Evolutionary conservation across 1,140 invertebrate genomes (phyloP).

Genomic region (Drosophila biarmipes): DNA sequence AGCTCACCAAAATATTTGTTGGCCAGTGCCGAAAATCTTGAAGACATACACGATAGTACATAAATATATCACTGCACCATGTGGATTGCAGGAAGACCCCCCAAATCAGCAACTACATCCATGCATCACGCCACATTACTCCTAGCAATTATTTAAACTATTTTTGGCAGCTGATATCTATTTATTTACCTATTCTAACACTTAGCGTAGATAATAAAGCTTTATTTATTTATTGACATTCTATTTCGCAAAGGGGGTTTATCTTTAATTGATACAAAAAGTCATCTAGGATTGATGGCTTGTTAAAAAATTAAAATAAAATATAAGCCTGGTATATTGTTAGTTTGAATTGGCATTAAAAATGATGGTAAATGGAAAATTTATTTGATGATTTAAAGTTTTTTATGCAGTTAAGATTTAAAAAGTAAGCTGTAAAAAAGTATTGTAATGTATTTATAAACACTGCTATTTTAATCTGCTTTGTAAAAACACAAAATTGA

Average conservation of each 20-base stretch:
- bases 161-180: conserved; percentile 13
- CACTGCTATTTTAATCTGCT: neutral
- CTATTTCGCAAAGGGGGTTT: neutral
- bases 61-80: conserved; percentile 4
- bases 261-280: neutral
- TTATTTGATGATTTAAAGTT: no score
- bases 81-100: conserved; percentile 2
- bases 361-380: no score
- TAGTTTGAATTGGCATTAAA: no score
- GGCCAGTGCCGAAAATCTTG: neutral
- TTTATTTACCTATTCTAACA: conserved; percentile 15
- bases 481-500: neutral
- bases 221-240: neutral
- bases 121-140: conserved; percentile 10
- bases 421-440: neutral
- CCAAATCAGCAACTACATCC: neutral
- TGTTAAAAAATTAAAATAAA: neutral
- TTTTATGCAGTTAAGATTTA: no score
- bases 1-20: conserved; percentile 14
- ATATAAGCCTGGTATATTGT: no score
- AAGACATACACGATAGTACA: neutral
- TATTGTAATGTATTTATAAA: neutral
- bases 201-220: conserved; percentile 9
- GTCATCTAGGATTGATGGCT: no score
- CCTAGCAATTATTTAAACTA: neutral